Evolutionary conservation across 1,140 invertebrate species (phyloP).

Genomic region (Temnothorax curvispinosus): DNA sequence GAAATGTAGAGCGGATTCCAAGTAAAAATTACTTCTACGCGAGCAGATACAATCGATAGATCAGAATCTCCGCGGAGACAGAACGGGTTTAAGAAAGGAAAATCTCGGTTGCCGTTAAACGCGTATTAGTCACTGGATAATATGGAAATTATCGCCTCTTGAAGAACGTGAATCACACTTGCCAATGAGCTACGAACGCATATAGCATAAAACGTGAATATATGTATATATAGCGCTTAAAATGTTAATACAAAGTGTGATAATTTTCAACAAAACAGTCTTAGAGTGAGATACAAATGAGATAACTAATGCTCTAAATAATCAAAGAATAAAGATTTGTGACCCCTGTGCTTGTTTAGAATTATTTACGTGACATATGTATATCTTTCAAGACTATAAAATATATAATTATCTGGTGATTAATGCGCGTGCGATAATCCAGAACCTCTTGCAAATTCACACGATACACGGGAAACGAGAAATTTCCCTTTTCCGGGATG

Average conservation of each 20-base stretch:
- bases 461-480: conserved; percentile 28
- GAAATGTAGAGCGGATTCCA: conserved; percentile 66
- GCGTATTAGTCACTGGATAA: conserved; percentile 79
- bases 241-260: neutral
- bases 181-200: neutral
- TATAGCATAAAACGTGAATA: neutral
- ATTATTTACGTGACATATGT: neutral
- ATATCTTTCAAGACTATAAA: neutral
- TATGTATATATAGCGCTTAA: neutral
- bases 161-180: conserved; percentile 74
- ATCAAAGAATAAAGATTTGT: neutral
- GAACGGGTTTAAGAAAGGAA: conserved; percentile 70
- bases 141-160: conserved; percentile 76
- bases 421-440: neutral
- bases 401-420: conserved; percentile 10
- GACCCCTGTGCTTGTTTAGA: neutral
- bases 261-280: neutral
- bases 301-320: neutral
- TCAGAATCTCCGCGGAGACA: conserved; percentile 14
- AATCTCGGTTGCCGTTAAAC: conserved; percentile 69
- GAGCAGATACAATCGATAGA: conserved; percentile 57
- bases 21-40: conserved; percentile 53
- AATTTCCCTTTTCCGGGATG: conserved; percentile 33
- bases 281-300: neutral
- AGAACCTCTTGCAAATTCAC: neutral